These are phyloP conservation scores for Melopsittacus undulatus DNA, from an alignment of 2,797 vertebrate genomes.

Conservation along the genomic window DNA sequence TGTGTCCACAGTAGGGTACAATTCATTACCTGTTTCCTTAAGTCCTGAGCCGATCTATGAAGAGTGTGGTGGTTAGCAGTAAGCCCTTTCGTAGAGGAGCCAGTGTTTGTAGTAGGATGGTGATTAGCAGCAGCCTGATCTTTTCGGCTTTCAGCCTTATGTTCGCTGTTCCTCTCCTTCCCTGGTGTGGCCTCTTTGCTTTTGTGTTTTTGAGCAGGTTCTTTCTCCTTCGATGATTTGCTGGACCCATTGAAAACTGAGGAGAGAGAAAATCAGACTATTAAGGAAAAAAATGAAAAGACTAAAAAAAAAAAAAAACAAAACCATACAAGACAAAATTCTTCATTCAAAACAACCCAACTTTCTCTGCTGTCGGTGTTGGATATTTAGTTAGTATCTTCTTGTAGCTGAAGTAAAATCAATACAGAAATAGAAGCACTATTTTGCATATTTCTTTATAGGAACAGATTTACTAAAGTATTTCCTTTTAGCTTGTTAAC, in stretches of 20 bases:
- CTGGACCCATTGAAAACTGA: constrained; percentile 92
- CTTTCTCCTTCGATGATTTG: constrained; percentile 89
- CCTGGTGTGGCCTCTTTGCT: constrained; percentile 87
- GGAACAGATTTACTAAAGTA: background rate
- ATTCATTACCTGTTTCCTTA: constrained; percentile 90
- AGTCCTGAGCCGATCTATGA: constrained; percentile 91
- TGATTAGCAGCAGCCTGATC: constrained; percentile 81
- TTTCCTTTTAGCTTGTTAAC: constrained; percentile 5
- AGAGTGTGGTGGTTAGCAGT: constrained; percentile 83
- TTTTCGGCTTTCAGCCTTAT: constrained; percentile 83
- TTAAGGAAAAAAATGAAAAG: background rate
- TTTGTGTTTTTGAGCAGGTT: constrained; percentile 86
- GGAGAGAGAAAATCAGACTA: constrained; percentile 7
- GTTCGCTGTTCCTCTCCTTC: constrained; percentile 88
- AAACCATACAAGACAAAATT: background rate
- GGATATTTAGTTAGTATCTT: background rate
- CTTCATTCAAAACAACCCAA: background rate
- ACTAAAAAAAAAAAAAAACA: background rate
- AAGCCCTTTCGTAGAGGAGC: constrained; percentile 82
- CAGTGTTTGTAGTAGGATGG: constrained; percentile 72
- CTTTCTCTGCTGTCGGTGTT: background rate
- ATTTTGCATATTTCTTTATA: background rate
- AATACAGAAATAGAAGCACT: background rate
- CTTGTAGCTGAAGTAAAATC: background rate
- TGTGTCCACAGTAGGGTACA: background rate